Conservation (phyloP, 1,140 invertebrate genomes). For the Diabrotica virgifera region DNA sequence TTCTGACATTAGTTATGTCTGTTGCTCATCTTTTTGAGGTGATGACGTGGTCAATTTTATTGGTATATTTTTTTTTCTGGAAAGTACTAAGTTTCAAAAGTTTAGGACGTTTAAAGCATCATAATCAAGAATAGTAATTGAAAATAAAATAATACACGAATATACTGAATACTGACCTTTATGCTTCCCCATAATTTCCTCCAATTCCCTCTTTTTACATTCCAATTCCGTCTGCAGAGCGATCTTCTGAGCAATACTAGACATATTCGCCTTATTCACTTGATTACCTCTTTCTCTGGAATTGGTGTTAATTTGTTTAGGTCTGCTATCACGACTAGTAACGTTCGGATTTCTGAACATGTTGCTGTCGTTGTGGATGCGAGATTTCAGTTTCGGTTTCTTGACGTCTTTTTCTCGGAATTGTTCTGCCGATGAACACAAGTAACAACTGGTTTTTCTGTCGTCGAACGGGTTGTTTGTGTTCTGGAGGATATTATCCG, state of each 20-base stretch:
- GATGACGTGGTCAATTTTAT: no score
- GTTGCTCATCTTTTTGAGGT: no score
- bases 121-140: slow-evolving; percentile 3
- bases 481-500: slow-evolving; percentile 33
- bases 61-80: no score
- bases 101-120: no score
- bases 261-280: slow-evolving; percentile 25
- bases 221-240: slow-evolving; percentile 43
- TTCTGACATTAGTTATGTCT: no score
- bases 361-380: slow-evolving; percentile 24
- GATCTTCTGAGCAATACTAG: slow-evolving; percentile 35
- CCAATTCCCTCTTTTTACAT: slow-evolving; percentile 47
- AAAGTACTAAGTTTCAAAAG: no score
- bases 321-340: not conserved
- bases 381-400: slow-evolving; percentile 23
- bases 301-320: slow-evolving; percentile 42
- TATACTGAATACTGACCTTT: slow-evolving; percentile 37
- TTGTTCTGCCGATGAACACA: slow-evolving; percentile 42
- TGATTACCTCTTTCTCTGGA: slow-evolving; percentile 35
- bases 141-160: not conserved
- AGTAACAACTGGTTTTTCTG: slow-evolving; percentile 33
- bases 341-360: slow-evolving; percentile 25
- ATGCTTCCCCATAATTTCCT: slow-evolving; percentile 51
- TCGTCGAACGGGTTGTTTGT: slow-evolving; percentile 30
- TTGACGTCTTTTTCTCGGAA: slow-evolving; percentile 41